Conservation (phyloP, 2,888 invertebrate species). For the Piscicola geometra region DNA sequence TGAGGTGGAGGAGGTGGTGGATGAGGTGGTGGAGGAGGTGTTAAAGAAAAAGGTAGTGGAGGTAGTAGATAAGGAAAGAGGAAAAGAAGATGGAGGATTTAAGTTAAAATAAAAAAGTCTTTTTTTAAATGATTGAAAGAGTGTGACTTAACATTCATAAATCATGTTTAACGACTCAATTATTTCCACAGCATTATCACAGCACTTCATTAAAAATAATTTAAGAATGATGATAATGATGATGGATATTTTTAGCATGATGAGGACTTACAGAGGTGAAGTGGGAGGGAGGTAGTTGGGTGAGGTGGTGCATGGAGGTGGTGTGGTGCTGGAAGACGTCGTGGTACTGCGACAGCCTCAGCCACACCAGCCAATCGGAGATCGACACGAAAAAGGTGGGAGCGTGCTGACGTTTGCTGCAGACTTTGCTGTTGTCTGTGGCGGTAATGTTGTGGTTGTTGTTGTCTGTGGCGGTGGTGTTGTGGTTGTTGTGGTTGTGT, state of each 20-base stretch:
- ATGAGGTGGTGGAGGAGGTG: constrained; percentile 3
- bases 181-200: too few relatives aligned
- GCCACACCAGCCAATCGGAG: constrained; percentile 18
- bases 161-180: too few relatives aligned
- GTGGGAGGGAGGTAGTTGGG: constrained; percentile 5
- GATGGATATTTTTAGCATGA: background rate
- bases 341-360: constrained; percentile 22
- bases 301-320: constrained; percentile 1
- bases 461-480: too few relatives aligned
- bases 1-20: background rate
- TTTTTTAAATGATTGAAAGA: too few relatives aligned
- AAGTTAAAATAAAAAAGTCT: too few relatives aligned
- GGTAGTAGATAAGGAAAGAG: too few relatives aligned
- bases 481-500: too few relatives aligned
- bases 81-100: too few relatives aligned
- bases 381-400: constrained; percentile 10
- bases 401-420: background rate
- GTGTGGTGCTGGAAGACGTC: constrained; percentile 19
- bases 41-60: too few relatives aligned
- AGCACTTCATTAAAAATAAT: too few relatives aligned
- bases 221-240: too few relatives aligned
- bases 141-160: too few relatives aligned
- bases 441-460: background rate
- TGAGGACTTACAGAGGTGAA: constrained; percentile 29
- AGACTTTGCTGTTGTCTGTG: background rate